Evolutionary conservation across 1,140 invertebrate species (phyloP).

Genomic region (Drosophila bifasciata): DNA sequence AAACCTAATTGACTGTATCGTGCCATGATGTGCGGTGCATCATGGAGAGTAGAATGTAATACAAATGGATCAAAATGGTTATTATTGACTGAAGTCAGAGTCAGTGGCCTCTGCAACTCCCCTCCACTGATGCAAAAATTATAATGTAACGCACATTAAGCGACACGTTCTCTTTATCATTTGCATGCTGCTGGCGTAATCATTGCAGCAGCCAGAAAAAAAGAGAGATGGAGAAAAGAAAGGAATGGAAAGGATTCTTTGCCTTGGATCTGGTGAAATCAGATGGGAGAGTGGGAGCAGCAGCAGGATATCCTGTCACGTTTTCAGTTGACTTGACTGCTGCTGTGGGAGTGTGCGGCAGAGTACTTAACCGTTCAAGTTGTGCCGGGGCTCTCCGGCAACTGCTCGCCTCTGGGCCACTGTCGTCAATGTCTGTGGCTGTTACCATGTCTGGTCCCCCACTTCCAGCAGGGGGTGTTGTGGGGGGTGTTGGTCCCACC

Average conservation of each 20-base stretch:
- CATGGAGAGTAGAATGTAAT: slow-evolving; percentile 9
- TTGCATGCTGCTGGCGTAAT: slow-evolving; percentile 63
- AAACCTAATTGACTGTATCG: slow-evolving; percentile 51
- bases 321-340: slow-evolving; percentile 82
- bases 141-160: slow-evolving; percentile 76
- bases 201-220: slow-evolving; percentile 22
- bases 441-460: slow-evolving; percentile 9
- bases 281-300: slow-evolving; percentile 19
- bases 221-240: neutral
- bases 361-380: slow-evolving; percentile 81
- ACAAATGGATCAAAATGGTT: slow-evolving; percentile 31
- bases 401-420: slow-evolving; percentile 61
- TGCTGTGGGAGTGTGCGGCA: slow-evolving; percentile 69
- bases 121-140: slow-evolving; percentile 74
- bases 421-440: slow-evolving; percentile 73
- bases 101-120: slow-evolving; percentile 5
- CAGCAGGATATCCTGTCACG: slow-evolving; percentile 79
- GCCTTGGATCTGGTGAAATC: slow-evolving; percentile 6
- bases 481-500: slow-evolving; percentile 18
- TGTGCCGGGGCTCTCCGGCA: slow-evolving; percentile 40
- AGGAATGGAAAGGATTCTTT: neutral
- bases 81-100: slow-evolving; percentile 42
- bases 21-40: slow-evolving; percentile 25
- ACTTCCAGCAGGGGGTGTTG: neutral
- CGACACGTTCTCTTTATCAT: slow-evolving; percentile 69